Evolutionary conservation across 2,888 invertebrate species (phyloP), one percentile per base, ranked within the genome.

Genomic region (Trilocha varians): DNA sequence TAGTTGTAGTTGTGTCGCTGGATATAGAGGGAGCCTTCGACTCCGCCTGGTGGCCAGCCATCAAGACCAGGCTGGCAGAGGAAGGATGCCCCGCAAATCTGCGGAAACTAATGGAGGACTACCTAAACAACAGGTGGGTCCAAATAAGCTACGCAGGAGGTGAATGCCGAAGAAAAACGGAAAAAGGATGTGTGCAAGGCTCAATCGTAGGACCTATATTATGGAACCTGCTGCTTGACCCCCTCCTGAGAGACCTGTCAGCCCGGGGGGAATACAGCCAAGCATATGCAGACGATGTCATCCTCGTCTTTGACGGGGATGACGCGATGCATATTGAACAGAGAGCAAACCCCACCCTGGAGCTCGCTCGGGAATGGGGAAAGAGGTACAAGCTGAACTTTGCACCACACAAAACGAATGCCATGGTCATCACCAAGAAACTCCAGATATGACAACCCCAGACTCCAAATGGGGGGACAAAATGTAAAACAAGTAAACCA

Each of bases 171-270:
- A 13, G 18, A 18, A 3, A n/a, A 5, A 40, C 34, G 1, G 9
- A 11, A 2, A 44, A 46, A 5, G 49, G 47, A 0, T 47, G 13
- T 38, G 47, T 11, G 43, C 51, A 11, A 43, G 48, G 14, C 42
- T 48, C 0, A n/a, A n/a, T n/a, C n/a, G n/a, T n/a, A n/a, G n/a
- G n/a, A n/a, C n/a, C n/a, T n/a, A n/a, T n/a, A n/a, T 15, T 50
- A 0, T 51, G 51, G 52, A 55, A 51, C 34, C 18, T 55, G 0
- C 34, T 52, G 0, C 38, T 53, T 6, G 50, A 52, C 35, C 45
- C 48, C 8, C 18, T 18, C 5, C 8, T 18, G 36, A 39, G 6
- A 11, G 16, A 8, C 25, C 16, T 0, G 34, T 32, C 0, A 17
- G 38, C 2, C 41, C 47, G 25, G 40, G 43, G 5, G 47, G 50